phyloP scores from a whole-genome alignment of 2,888 invertebrate species.

The Celastrina argiolus region DNA sequence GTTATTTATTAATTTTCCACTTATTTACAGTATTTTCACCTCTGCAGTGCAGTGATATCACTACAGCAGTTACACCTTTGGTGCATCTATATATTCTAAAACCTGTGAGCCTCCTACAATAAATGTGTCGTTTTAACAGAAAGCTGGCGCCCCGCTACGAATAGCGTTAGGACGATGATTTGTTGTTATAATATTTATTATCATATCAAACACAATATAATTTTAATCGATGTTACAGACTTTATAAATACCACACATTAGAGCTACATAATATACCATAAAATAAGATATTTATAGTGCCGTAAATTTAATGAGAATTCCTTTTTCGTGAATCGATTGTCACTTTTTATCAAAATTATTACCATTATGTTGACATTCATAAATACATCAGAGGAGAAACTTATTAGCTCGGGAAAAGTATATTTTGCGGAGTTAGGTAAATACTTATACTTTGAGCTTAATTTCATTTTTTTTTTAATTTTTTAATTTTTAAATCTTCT shows the following conservation, averaged over 20 bases:
- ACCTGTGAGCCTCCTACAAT: slow-evolving; percentile 46
- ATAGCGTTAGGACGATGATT: slow-evolving; percentile 67
- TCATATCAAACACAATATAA: slow-evolving; percentile 68
- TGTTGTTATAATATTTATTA: slow-evolving; percentile 72
- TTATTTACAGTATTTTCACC: too few species aligned
- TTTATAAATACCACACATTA: slow-evolving; percentile 47
- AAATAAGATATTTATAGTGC: slow-evolving; percentile 12
- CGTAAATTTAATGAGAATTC: slow-evolving; percentile 5
- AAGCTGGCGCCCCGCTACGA: slow-evolving; percentile 62
- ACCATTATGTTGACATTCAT: background rate
- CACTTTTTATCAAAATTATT: slow-evolving; percentile 9
- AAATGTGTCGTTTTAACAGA: slow-evolving; percentile 39
- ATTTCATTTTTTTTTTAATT: too few species aligned
- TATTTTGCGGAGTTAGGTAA: too few species aligned
- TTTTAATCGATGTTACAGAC: slow-evolving; percentile 14
- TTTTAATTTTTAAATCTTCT: too few species aligned
- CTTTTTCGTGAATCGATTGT: background rate
- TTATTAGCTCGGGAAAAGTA: background rate
- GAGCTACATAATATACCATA: slow-evolving; percentile 13
- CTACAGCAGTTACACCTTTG: background rate
- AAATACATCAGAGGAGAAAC: background rate
- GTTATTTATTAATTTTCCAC: too few species aligned
- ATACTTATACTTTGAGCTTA: too few species aligned
- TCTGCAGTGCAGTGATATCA: too few species aligned
- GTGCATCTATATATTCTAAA: slow-evolving; percentile 43